Evolutionary conservation across 2,888 invertebrate species (phyloP).

Genomic region (Therioaphis trifolii): DNA sequence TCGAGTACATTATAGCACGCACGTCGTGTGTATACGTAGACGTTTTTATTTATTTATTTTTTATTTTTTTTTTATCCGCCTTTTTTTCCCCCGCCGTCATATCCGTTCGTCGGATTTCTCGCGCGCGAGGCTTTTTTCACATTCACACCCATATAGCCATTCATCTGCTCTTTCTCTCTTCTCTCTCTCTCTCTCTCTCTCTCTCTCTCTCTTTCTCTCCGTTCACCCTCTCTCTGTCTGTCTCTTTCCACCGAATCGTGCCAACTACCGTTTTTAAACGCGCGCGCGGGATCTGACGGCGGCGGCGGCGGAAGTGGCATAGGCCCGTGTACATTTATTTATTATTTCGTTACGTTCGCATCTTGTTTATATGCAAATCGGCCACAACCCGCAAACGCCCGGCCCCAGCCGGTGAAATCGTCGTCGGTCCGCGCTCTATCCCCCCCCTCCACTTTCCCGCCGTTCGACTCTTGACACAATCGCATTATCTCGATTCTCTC

Average conservation of each 20-base stretch:
- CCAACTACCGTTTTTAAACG: too few relatives aligned
- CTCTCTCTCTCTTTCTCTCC: neutral
- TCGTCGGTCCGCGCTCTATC: too few relatives aligned
- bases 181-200: too few relatives aligned
- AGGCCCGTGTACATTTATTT: constrained; percentile 34
- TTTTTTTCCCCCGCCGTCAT: too few relatives aligned
- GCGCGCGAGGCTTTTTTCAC: neutral
- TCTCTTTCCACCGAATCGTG: too few relatives aligned
- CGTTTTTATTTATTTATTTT: too few relatives aligned
- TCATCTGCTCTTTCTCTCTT: constrained; percentile 10
- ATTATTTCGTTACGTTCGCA: constrained; percentile 62
- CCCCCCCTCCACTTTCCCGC: neutral
- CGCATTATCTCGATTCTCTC: constrained; percentile 59
- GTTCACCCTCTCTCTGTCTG: too few relatives aligned
- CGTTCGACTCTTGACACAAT: constrained; percentile 55
- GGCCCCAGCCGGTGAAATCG: neutral
- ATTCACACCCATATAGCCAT: constrained; percentile 34
- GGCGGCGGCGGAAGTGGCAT: neutral
- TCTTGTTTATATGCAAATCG: constrained; percentile 63
- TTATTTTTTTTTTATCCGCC: too few relatives aligned
- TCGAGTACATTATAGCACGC: too few relatives aligned
- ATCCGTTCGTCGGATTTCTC: too few relatives aligned
- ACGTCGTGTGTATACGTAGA: too few relatives aligned
- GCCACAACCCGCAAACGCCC: constrained; percentile 24
- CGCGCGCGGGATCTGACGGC: too few relatives aligned